Conservation (phyloP, 2,113 vertebrate species). For the Psephotus haematonotus region DNA sequence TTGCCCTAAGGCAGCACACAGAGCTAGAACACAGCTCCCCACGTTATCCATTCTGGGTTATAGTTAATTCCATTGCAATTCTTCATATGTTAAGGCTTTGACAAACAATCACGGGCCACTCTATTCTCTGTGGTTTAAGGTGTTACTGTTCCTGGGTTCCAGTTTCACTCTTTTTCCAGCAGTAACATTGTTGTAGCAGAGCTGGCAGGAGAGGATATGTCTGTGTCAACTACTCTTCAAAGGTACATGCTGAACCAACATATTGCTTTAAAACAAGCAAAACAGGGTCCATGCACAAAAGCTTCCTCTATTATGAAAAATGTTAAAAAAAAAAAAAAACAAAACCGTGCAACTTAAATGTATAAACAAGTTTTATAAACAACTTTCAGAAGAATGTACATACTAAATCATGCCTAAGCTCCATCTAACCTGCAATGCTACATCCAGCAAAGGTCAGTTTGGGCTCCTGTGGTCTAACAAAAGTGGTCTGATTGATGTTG, state of each 20-base stretch:
- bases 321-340: neutral
- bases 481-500: neutral
- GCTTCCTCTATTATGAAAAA: fast-evolving
- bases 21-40: neutral
- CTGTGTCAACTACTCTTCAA: neutral
- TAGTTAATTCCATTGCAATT: neutral
- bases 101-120: fast-evolving
- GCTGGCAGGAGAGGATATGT: neutral
- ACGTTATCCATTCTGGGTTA: neutral
- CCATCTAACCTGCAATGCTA: neutral
- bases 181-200: neutral
- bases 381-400: neutral
- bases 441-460: neutral
- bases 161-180: neutral
- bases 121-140: neutral
- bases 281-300: neutral
- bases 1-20: neutral
- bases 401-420: neutral
- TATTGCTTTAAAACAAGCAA: neutral
- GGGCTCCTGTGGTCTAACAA: neutral
- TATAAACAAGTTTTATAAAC: neutral
- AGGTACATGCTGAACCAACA: neutral
- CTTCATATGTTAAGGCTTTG: neutral
- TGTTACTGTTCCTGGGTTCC: neutral
- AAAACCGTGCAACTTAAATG: neutral